Evolutionary conservation across 2,888 invertebrate species (phyloP).

Genomic region (Latheticus oryzae): DNA sequence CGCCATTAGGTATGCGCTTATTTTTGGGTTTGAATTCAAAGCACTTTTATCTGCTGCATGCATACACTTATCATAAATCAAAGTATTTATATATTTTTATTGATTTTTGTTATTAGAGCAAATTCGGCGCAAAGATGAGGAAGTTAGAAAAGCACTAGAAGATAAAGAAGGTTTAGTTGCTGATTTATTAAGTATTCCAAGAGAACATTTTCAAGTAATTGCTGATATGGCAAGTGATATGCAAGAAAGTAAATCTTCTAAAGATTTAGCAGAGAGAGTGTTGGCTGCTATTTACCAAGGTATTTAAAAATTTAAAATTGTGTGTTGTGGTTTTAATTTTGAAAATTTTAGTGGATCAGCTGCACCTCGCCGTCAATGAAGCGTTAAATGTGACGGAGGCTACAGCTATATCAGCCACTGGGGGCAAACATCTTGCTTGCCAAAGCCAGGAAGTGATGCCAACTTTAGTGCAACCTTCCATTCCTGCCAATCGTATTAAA

Average conservation of each 20-base stretch:
- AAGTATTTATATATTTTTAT: slow-evolving; percentile 9
- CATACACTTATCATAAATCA: no score
- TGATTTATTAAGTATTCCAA: slow-evolving; percentile 80
- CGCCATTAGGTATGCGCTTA: slow-evolving; percentile 79
- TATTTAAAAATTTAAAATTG: slow-evolving; percentile 18
- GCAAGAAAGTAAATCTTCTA: slow-evolving; percentile 58
- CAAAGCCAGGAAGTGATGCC: slow-evolving; percentile 65
- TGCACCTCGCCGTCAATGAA: slow-evolving; percentile 70
- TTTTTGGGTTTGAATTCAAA: slow-evolving; percentile 35
- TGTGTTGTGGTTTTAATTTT: slow-evolving; percentile 14
- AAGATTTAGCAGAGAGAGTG: slow-evolving; percentile 76
- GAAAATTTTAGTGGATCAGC: slow-evolving; percentile 66
- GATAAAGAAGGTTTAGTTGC: slow-evolving; percentile 82
- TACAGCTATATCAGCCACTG: slow-evolving; percentile 68
- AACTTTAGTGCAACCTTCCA: slow-evolving; percentile 67
- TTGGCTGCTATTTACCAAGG: slow-evolving; percentile 76
- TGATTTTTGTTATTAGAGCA: slow-evolving; percentile 69
- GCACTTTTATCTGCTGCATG: slow-evolving; percentile 7
- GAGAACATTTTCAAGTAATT: slow-evolving; percentile 76
- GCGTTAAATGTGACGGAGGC: slow-evolving; percentile 70
- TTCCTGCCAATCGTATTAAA: slow-evolving; percentile 73
- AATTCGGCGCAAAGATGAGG: slow-evolving; percentile 78
- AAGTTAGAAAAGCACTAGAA: slow-evolving; percentile 75
- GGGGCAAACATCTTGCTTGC: slow-evolving; percentile 62
- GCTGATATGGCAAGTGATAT: slow-evolving; percentile 76